Percentiles rank a stretch among this genome's conserved stretches.
Conservation (phyloP, 2,888 invertebrate genomes). For the Plusia festucae region DNA sequence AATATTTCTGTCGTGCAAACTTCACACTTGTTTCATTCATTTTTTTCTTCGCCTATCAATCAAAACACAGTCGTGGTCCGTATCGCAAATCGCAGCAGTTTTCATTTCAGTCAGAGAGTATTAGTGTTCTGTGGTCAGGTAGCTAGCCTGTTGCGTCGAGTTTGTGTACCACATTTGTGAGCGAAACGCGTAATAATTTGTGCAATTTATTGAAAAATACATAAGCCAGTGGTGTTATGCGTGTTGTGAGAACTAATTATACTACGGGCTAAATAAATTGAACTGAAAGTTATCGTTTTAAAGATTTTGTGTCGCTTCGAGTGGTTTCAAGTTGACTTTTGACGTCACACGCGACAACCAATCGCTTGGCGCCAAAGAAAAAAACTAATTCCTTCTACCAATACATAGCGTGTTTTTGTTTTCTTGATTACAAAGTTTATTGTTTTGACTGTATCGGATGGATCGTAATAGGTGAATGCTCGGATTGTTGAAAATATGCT, state of each 20-base stretch:
- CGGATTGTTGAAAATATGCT: conserved; percentile 79
- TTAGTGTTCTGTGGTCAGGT: too few relatives aligned
- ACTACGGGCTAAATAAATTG: conserved; percentile 56
- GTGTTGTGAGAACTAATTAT: conserved; percentile 71
- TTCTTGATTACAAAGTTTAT: conserved; percentile 66
- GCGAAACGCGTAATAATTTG: conserved; percentile 49
- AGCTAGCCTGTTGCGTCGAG: conserved; percentile 64
- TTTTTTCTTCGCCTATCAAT: conserved; percentile 60
- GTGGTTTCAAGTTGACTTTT: conserved; percentile 83
- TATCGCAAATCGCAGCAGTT: conserved; percentile 67
- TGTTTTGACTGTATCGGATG: conserved; percentile 72
- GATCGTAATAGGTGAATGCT: conserved; percentile 74
- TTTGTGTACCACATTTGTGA: conserved; percentile 34
- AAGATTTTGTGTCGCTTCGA: conserved; percentile 75
- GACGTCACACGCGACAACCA: conserved; percentile 83
- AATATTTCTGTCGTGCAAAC: conserved; percentile 56
- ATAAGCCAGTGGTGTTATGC: conserved; percentile 55
- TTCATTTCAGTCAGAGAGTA: conserved; percentile 70
- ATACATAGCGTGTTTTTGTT: conserved; percentile 69
- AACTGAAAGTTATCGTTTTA: conserved; percentile 53
- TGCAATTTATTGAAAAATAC: conserved; percentile 56
- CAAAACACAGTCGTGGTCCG: conserved; percentile 65
- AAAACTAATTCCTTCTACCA: conserved; percentile 43
- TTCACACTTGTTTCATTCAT: conserved; percentile 71
- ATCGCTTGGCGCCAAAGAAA: conserved; percentile 79